Evolutionary conservation across 2,888 invertebrate species (phyloP).

Genomic region (Exephanes ischioxanthus): DNA sequence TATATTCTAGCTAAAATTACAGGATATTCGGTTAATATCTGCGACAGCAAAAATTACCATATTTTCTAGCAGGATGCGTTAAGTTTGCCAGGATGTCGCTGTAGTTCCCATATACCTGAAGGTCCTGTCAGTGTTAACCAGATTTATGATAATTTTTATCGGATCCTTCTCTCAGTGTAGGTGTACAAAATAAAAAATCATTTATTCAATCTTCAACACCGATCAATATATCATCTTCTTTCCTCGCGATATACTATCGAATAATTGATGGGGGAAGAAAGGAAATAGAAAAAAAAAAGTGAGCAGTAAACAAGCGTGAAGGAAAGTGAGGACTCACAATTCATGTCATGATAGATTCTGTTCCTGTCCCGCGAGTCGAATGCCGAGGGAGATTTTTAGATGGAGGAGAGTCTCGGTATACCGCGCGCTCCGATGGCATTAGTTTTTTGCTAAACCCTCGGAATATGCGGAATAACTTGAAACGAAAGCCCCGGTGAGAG

Average conservation of each 20-base stretch:
- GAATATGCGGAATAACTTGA: slow-evolving; percentile 72
- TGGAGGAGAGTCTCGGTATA: slow-evolving; percentile 46
- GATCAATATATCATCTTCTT: slow-evolving; percentile 52
- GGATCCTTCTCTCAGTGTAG: not conserved
- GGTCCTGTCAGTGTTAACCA: no score
- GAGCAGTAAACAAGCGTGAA: slow-evolving; percentile 61
- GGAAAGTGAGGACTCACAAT: slow-evolving; percentile 51
- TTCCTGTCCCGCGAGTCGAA: slow-evolving; percentile 42
- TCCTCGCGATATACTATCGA: slow-evolving; percentile 35
- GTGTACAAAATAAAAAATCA: not conserved
- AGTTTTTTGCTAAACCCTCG: slow-evolving; percentile 65
- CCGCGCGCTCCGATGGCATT: slow-evolving; percentile 61
- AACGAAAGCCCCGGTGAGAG: slow-evolving; percentile 49
- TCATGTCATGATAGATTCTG: slow-evolving; percentile 50
- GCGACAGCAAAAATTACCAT: no score
- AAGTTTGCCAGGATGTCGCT: no score
- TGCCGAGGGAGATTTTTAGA: slow-evolving; percentile 39
- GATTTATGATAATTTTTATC: no score
- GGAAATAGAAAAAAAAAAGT: slow-evolving; percentile 14
- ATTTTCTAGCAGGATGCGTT: no score
- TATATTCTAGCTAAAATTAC: no score
- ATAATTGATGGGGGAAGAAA: slow-evolving; percentile 14
- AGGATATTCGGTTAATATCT: no score
- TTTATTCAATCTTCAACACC: slow-evolving; percentile 4
- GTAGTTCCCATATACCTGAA: no score